Evolutionary conservation across 2,888 invertebrate genomes (phyloP).

Genomic region (Silvanus unidentatus): DNA sequence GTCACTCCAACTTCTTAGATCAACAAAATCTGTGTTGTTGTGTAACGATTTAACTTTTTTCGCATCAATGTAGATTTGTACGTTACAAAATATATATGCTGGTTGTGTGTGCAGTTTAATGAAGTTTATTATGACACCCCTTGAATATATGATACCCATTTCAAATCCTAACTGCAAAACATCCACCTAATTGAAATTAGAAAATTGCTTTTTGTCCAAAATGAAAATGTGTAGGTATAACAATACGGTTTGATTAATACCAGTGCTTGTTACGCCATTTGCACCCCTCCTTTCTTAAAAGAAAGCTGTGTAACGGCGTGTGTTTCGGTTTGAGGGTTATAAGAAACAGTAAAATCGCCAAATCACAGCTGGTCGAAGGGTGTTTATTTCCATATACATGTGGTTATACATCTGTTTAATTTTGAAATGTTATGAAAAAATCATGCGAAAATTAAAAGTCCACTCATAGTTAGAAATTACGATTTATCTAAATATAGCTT

Average conservation of each 20-base stretch:
- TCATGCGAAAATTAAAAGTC: too few relatives aligned
- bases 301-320: slow-evolving; percentile 2
- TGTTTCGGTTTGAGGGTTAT: background rate
- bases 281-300: background rate
- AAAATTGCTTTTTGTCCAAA: background rate
- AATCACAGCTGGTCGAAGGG: slow-evolving; percentile 4
- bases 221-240: slow-evolving; percentile 1
- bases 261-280: slow-evolving; percentile 1
- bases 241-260: slow-evolving; percentile 4
- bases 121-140: background rate
- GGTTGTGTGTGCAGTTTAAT: background rate
- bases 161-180: too few relatives aligned
- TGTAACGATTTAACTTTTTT: too few relatives aligned
- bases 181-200: too few relatives aligned
- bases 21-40: too few relatives aligned
- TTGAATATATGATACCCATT: background rate
- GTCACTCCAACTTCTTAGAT: too few relatives aligned
- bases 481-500: too few relatives aligned
- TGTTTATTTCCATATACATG: too few relatives aligned
- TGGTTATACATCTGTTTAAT: slow-evolving; percentile 3
- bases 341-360: slow-evolving; percentile 5
- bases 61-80: too few relatives aligned
- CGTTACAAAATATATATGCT: too few relatives aligned
- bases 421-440: too few relatives aligned
- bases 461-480: too few relatives aligned